Base-by-base conservation (phyloP, 64 coral and sea anemone species). In the Hydrozoanthus tunicans region DNA sequence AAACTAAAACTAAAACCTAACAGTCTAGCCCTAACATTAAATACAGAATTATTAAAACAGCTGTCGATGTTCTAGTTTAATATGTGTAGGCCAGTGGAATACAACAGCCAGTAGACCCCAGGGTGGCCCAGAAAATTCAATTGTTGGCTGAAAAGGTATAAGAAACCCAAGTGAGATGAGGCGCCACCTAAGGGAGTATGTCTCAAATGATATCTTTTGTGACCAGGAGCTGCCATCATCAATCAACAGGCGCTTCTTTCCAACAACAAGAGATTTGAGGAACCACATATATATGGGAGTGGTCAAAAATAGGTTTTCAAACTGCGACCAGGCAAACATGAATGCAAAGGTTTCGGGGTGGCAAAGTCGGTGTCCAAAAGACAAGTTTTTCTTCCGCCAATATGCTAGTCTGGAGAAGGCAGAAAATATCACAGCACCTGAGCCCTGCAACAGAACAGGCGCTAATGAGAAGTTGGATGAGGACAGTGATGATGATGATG, bases 11-110 rank as follows among this genome's bases (percentile, higher is more conserved):
- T 8, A 43, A 75, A 3, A 75, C 43, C 72, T 75, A 43, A 53
- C 12, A 51, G 26, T 75, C 10, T 51, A 12, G 43, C 72, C 72
- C 72, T 75, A 43, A 75, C 53, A 7, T 75, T 53, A 52, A 51
- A 75, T 74, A 51, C 27, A 51, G 32, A 43, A 43, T 43, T 74
- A 74, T 11, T 75, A 75, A 10, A 43, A 14, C 8, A 75, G 43
- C 14, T 11, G 53, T 75, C 60, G 26, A 59, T 17, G 60, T 27
- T 60, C 9, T 61, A 4, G 43, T 65, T 9, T 81, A 9, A 14
- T 86, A 4, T 55, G 86, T 66, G 58, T 51, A 94, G 93, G 93
- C 90, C 62, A 81, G 77, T 32, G 90, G 93, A 8, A 64, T 91
- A 24, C 57, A 90, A 60, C 89, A 94, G 59, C 63, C 5, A 6